Conservation (phyloP, 2,797 vertebrate genomes). For the Schizopygopsis pylzovi region DNA sequence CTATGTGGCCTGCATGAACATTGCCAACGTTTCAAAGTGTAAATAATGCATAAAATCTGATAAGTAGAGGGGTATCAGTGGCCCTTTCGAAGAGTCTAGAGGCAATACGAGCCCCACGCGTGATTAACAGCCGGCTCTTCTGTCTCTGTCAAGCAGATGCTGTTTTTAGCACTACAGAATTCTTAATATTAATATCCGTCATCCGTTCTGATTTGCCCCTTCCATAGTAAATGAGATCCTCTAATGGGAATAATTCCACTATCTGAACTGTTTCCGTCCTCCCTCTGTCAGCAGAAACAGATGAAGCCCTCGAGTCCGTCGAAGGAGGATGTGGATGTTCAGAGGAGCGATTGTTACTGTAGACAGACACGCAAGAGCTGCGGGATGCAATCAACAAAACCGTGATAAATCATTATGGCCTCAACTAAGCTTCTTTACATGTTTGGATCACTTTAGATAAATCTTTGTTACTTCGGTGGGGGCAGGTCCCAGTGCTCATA, state of each 20-base stretch:
- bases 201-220: slow-evolving; percentile 42
- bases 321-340: neutral
- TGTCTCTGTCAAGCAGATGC: slow-evolving; percentile 55
- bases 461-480: slow-evolving; percentile 28
- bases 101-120: neutral
- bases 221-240: slow-evolving; percentile 72
- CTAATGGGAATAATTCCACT: slow-evolving; percentile 74
- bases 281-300: slow-evolving; percentile 38
- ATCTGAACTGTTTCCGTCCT: slow-evolving; percentile 60
- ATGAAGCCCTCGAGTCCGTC: slow-evolving; percentile 17
- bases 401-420: slow-evolving; percentile 12
- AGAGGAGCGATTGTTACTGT: neutral
- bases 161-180: slow-evolving; percentile 55
- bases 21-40: neutral
- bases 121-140: slow-evolving; percentile 43
- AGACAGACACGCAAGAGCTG: neutral
- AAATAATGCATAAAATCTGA: neutral
- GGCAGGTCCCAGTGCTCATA: slow-evolving; percentile 19
- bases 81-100: slow-evolving; percentile 4
- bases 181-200: slow-evolving; percentile 53
- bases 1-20: neutral
- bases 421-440: slow-evolving; percentile 6
- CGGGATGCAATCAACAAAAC: slow-evolving; percentile 17
- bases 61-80: neutral
- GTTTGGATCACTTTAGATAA: slow-evolving; percentile 21